Percentiles rank a stretch among this genome's conserved stretches.
phyloP scores from a whole-genome alignment of 2,113 vertebrate species.

The Oceanites oceanicus region DNA sequence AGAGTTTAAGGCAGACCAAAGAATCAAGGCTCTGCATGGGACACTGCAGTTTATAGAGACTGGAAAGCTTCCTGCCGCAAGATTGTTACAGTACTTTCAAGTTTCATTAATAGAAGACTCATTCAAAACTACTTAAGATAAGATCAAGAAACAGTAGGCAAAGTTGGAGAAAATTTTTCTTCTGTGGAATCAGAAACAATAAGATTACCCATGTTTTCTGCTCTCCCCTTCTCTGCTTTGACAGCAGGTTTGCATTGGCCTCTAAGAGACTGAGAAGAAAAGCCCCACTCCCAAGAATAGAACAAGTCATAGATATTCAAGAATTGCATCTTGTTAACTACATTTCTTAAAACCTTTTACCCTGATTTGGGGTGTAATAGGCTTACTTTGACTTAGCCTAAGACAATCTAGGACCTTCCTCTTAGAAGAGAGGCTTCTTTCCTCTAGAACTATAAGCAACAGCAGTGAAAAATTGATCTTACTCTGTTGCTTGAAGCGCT shows the following conservation, averaged over 20 bases:
- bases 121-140: background rate
- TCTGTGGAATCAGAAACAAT: background rate
- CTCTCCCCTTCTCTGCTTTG: background rate
- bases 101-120: no score
- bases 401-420: background rate
- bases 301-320: background rate
- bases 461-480: background rate
- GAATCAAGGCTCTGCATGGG: background rate
- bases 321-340: background rate
- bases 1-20: background rate
- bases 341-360: background rate
- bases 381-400: background rate
- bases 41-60: background rate
- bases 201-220: background rate
- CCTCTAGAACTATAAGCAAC: background rate
- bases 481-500: background rate
- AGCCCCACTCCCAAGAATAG: background rate
- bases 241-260: background rate
- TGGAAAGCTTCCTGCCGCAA: background rate
- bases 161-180: background rate
- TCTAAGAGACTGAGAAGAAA: background rate
- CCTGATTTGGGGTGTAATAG: background rate
- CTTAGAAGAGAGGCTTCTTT: background rate
- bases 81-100: background rate
- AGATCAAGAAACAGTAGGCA: background rate